Evolutionary conservation across 64 coral and sea anemone species (phyloP).

Genomic region (Pachyseris speciosa): DNA sequence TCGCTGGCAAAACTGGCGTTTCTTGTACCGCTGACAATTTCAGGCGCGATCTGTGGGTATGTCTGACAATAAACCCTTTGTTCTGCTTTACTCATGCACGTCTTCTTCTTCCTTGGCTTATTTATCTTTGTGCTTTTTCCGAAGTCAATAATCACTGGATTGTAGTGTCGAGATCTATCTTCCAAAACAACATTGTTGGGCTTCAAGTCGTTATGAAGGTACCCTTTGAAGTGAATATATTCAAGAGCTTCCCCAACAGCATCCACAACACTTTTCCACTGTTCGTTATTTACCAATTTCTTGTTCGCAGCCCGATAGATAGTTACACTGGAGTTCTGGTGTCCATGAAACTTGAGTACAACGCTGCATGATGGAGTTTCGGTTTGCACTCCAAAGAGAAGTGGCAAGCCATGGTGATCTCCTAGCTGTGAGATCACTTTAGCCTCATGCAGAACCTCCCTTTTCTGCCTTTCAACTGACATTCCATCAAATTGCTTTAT

Average conservation of each 20-base stretch:
- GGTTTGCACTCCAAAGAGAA: background rate
- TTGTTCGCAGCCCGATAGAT: background rate
- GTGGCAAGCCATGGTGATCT: conserved; percentile 9
- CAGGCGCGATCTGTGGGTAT: too few species aligned
- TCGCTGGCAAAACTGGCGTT: conserved; percentile 23
- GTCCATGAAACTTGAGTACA: too few species aligned
- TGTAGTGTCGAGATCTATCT: background rate
- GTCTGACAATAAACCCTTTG: too few species aligned
- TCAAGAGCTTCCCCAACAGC: conserved; percentile 1
- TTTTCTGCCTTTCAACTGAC: background rate
- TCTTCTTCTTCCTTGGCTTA: too few species aligned
- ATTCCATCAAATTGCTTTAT: too few species aligned
- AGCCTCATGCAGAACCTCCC: conserved; percentile 18
- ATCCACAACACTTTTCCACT: conserved; percentile 18
- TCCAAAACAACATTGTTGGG: background rate
- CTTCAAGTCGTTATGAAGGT: conserved; percentile 14
- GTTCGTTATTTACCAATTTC: conserved; percentile 4
- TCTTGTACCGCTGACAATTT: too few species aligned
- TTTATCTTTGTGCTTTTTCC: conserved; percentile 42
- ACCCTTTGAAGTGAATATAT: conserved; percentile 11
- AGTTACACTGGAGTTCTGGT: too few species aligned
- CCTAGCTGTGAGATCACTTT: conserved; percentile 6
- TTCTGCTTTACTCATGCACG: too few species aligned
- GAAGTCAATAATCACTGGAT: conserved; percentile 54
- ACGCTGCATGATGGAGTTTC: background rate